Evolutionary conservation across 2,113 vertebrate species (phyloP), one percentile per base, ranked within the genome.

Genomic region (Mola mola): DNA sequence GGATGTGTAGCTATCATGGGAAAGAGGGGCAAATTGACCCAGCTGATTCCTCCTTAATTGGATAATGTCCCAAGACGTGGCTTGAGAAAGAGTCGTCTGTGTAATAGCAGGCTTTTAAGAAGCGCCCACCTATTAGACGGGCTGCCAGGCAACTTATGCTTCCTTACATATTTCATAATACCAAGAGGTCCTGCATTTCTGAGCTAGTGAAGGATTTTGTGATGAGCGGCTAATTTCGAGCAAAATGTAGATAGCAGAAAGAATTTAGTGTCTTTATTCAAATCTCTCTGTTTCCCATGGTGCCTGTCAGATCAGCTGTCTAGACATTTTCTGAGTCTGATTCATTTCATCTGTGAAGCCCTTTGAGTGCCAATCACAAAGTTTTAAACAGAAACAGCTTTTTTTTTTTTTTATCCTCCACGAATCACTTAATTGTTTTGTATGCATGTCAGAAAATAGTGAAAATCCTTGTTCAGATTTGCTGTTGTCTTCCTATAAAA

Each of bases 21-120:
- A 74, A 79, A 84, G 66, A 80, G 86, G 82, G 80, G 75, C 75
- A 82, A 87, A 86, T 85, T 88, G 80, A 86, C 86, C 83, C 72
- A 60, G 76, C 78, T 85, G 81, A 87, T 88, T 87, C 61, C 57
- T 63, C 57, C 56, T 70, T 88, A 88, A 88, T 85, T 89, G 78
- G 80, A 82, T 83, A 78, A 86, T 82, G 78, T 88, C 81, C 73
- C 69, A 61, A 65, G 79, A 62, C 71, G 66, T 83, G 78, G 59
- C 68, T 52, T 16, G 21, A 85, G 66, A 85, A 87, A 72, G 64
- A 13, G 76, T 68, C 9, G 19, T 68, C 67, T 42, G 36, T 79
- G 44, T 65, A 63, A 48, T 25, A 78, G 67, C 49, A 33, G 16
- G 16, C 28, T 50, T 78, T 65, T 63, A 52, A 40, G 46, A 64